Base-by-base conservation (phyloP, 1,140 invertebrate species). In the Bilobella aurantiaca region DNA sequence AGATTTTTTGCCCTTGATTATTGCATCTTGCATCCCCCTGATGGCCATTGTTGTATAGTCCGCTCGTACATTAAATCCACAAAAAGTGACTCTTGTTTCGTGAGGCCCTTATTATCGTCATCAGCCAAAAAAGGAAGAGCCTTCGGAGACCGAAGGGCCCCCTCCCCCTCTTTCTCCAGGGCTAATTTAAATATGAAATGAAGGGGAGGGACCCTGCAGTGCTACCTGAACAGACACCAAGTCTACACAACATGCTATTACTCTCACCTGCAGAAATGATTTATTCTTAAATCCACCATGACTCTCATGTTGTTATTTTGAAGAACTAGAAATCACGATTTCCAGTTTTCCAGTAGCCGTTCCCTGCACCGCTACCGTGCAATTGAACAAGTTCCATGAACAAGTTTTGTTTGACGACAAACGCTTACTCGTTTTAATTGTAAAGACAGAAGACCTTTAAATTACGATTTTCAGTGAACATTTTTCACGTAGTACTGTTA, bases 1-100 rank as follows among this genome's bases (percentile, higher is more conserved):
- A 23, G 49, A 53, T 53, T 53, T 53, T 53, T 53, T 53, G 49
- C n/a, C n/a, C n/a, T 53, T 53, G 49, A 53, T 53, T 53, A 53
- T 53, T 53, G 49, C 49, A 53, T 23, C 49, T 5, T 53, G 5
- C 49, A 53, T 53, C n/a, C n/a, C n/a, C n/a, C n/a, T 53, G 49
- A 18, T 53, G 49, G 49, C 5, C 23, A 14, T 23, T 8, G 12
- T 5, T 12, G 23, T n/a, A n/a, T n/a, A n/a, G n/a, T n/a, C n/a
- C n/a, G n/a, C n/a, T n/a, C n/a, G n/a, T n/a, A n/a, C 49, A 53
- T 53, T 53, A 53, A 53, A 53, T 23, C 8, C 3, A 53, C 37
- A 53, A 23, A 53, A 53, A 23, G 8, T 5, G 21, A 42, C 8
- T 42, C 23, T 53, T 53, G 23, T 23, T 53, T 23, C 21, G 5